Percentiles rank a stretch among this genome's conserved stretches.
Evolutionary conservation across 2,888 invertebrate genomes (phyloP).

Genomic region (Hirtodrosophila trivittata): DNA sequence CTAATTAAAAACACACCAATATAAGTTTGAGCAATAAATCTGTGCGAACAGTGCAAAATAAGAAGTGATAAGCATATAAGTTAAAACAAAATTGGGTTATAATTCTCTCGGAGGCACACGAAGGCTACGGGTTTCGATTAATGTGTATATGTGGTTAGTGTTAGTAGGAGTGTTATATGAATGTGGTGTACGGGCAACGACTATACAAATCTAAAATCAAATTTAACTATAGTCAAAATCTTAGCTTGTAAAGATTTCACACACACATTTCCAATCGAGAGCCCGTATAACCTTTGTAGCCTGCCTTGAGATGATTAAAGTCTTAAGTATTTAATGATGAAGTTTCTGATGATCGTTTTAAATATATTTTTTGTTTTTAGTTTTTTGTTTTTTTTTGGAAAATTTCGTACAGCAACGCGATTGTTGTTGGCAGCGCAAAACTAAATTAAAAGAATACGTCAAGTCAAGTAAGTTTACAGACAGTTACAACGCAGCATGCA

Average conservation of each 20-base stretch:
- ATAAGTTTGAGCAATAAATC: background rate
- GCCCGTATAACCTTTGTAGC: background rate
- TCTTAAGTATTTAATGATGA: constrained; percentile 26
- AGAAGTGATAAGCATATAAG: constrained; percentile 44
- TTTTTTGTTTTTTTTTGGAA: constrained; percentile 1
- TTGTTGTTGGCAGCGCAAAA: constrained; percentile 33
- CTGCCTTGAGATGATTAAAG: background rate
- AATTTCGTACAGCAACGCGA: constrained; percentile 40
- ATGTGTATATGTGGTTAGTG: background rate
- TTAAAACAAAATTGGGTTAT: constrained; percentile 29
- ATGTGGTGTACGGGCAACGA: background rate
- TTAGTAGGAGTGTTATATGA: background rate
- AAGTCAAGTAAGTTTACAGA: constrained; percentile 65
- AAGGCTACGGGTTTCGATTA: background rate
- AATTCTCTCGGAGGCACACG: constrained; percentile 1
- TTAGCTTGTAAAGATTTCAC: too few relatives aligned
- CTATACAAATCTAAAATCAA: background rate
- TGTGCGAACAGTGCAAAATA: constrained; percentile 35
- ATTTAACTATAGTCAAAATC: background rate
- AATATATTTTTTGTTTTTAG: background rate
- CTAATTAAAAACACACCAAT: background rate
- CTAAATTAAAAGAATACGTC: constrained; percentile 30
- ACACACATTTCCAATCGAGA: too few relatives aligned
- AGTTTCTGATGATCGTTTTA: constrained; percentile 8
- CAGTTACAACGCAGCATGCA: constrained; percentile 73